A percentile compares a stretch with the other conserved stretches of the same genome.
Conservation (phyloP, 2,113 vertebrate genomes). For the Heloderma charlesbogerti region DNA sequence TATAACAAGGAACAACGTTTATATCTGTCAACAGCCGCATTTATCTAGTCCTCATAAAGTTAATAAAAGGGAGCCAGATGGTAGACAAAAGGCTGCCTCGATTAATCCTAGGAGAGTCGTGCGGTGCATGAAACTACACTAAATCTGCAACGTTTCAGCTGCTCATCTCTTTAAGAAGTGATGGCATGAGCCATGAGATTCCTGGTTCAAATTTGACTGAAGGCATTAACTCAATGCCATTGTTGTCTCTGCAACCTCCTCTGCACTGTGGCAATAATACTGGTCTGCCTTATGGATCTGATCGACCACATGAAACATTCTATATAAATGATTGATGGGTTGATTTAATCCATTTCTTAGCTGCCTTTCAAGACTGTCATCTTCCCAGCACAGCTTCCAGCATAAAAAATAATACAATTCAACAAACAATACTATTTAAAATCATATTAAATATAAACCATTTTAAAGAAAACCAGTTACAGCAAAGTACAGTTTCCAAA, state of each 20-base stretch:
- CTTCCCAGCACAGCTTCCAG: background rate
- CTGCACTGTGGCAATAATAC: background rate
- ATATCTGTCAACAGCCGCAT: no score
- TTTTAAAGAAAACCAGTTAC: background rate
- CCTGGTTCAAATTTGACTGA: no score
- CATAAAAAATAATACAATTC: background rate
- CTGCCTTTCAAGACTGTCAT: background rate
- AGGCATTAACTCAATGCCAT: background rate
- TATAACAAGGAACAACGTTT: no score
- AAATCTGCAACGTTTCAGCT: no score
- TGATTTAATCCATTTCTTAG: background rate
- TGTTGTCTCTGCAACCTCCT: background rate
- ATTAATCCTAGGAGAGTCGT: no score
- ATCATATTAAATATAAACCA: background rate
- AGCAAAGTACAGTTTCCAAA: background rate
- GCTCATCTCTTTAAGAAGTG: no score
- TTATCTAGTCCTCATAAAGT: no score
- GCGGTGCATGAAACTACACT: no score
- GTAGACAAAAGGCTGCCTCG: no score
- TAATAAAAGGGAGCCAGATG: no score
- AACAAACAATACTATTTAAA: background rate
- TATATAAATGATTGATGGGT: background rate
- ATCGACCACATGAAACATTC: background rate
- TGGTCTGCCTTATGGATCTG: background rate
- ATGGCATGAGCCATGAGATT: no score